A percentile compares a stretch with the other conserved stretches of the same genome.
phyloP scores from a whole-genome alignment of 2,113 vertebrate genomes.

The Anhinga rufa region DNA sequence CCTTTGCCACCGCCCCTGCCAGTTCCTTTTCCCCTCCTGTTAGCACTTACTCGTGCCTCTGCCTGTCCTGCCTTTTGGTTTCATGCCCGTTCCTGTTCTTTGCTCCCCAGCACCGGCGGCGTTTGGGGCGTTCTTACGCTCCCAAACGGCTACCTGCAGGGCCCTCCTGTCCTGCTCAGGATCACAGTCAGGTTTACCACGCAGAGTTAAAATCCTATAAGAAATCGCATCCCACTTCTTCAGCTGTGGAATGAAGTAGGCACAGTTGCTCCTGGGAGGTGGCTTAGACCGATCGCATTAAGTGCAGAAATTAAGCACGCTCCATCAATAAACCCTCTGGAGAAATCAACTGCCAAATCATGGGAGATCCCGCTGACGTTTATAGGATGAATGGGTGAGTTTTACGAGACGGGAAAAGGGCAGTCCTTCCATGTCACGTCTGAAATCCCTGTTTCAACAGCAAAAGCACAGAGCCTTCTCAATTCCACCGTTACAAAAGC shows the following conservation, averaged over 20 bases:
- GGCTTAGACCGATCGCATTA: neutral
- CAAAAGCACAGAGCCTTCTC: neutral
- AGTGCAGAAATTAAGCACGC: neutral
- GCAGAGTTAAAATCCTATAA: neutral
- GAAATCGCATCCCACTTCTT: neutral
- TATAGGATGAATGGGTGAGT: neutral
- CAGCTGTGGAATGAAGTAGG: neutral
- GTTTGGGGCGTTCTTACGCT: neutral
- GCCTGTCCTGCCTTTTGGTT: neutral
- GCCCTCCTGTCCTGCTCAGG: neutral
- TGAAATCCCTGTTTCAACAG: neutral
- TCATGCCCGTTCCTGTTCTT: neutral
- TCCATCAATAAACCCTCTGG: neutral
- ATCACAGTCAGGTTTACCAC: neutral
- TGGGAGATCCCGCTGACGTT: neutral
- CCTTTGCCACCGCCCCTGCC: neutral
- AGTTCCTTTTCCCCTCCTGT: neutral
- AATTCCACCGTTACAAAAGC: neutral
- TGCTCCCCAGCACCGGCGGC: neutral
- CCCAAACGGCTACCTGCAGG: neutral
- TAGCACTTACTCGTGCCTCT: neutral
- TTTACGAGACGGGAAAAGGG: neutral
- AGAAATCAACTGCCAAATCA: neutral
- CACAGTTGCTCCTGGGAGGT: neutral
- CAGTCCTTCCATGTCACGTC: neutral